Percentiles rank a stretch among this genome's conserved stretches.
Evolutionary conservation across 2,888 invertebrate species (phyloP).

Genomic region (Hermodice carunculata): DNA sequence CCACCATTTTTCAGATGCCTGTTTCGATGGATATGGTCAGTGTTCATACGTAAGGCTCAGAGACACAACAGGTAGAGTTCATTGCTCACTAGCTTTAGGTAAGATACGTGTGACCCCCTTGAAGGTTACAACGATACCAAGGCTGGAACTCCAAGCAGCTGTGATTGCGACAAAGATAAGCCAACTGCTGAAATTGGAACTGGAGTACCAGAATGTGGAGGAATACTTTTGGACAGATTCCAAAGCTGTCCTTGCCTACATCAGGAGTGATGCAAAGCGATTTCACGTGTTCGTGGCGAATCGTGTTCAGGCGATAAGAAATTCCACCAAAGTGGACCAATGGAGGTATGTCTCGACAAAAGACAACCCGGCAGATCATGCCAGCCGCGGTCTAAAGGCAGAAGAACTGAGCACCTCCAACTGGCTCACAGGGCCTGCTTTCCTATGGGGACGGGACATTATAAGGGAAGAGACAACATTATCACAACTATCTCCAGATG

Average conservation of each 20-base stretch:
- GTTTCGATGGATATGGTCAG: slow-evolving; percentile 23
- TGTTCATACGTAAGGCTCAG: slow-evolving; percentile 16
- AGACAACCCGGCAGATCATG: slow-evolving; percentile 57
- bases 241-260: slow-evolving; percentile 26
- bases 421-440: slow-evolving; percentile 26
- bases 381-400: slow-evolving; percentile 38
- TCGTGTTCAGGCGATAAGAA: slow-evolving; percentile 43
- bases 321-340: slow-evolving; percentile 22
- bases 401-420: slow-evolving; percentile 20
- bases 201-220: slow-evolving; percentile 1
- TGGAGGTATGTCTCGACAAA: slow-evolving; percentile 48
- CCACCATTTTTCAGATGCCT: slow-evolving; percentile 32
- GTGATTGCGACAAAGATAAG: slow-evolving; percentile 15
- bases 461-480: not conserved
- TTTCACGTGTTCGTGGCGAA: slow-evolving; percentile 52
- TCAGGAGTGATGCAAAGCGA: slow-evolving; percentile 27
- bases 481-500: not conserved
- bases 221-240: slow-evolving; percentile 34
- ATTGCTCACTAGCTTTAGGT: slow-evolving; percentile 21
- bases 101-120: slow-evolving; percentile 26
- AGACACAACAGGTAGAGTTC: slow-evolving; percentile 4
- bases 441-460: slow-evolving; percentile 23
- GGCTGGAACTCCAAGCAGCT: slow-evolving; percentile 27
- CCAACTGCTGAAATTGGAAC: slow-evolving; percentile 16
- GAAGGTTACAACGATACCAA: slow-evolving; percentile 17